Evolutionary conservation across 2,888 invertebrate genomes (phyloP), one percentile per base, ranked within the genome.

Genomic region (Caenorhabditis wallacei): DNA sequence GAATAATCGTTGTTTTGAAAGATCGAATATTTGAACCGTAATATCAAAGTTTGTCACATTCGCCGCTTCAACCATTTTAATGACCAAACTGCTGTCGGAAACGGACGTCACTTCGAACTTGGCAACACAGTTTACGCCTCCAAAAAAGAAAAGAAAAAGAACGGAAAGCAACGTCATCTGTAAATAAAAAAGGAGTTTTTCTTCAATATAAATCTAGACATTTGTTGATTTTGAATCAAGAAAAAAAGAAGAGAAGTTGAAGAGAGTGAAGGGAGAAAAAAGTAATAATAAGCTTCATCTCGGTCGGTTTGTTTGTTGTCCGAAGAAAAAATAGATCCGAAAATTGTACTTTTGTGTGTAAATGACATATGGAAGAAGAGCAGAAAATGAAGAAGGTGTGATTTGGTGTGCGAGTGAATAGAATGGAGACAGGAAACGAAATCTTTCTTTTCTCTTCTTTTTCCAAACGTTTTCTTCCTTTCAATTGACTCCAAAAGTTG

Each of bases 21-120:
- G 51, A 74, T 88, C 88, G 71, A 84, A 88, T 22, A 88, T 87
- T 54, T 87, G 85, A 7, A 87, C 88, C 16, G 85, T 86, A 63
- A 88, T 88, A 64, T 88, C 88, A 70, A 88, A 88, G 20, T 82
- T 80, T 16, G 84, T 84, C 24, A 88, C 87, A 46, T 87, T 87
- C 20, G 70, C 78, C 4, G 84, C 86, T 13, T 86, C 82, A 66
- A 88, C 63, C 87, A 88, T 88, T 35, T 71, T 69, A 37, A 88
- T 87, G 35, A 88, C 88, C 18, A 88, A 53, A 10, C 84, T 84
- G 30, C 81, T 84, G 57, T 84, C 81, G 16, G 85, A 81, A 7
- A 87, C 74, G 0, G 84, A 70, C 13, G 81, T 63, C 18, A 85
- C 84, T 54, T 87, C 87, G 70, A 88, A 88, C 20, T 84, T 82